Evolutionary conservation across 2,888 invertebrate genomes (phyloP), one percentile per base, ranked within the genome.

Genomic region (Calliopum simillimum): DNA sequence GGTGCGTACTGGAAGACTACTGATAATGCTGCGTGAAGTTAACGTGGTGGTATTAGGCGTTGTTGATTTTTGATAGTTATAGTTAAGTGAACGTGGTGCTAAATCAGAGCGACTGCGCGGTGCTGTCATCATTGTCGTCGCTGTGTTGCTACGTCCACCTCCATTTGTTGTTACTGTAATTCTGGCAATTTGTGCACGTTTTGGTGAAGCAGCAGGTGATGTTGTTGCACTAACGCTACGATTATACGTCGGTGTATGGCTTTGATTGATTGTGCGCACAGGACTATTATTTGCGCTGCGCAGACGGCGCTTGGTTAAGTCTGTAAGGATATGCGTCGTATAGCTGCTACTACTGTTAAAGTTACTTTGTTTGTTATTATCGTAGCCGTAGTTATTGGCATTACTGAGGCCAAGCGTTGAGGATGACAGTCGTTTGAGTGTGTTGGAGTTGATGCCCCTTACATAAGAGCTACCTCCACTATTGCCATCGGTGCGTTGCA

Each of bases 41-140:
- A n/a, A 23, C n/a, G 56, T 19, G 19, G 55, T 14, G 16, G 19
- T 41, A 14, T 44, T 33, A 16, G 46, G 23, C 25, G 69, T 14
- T 44, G 68, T 3, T 41, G 61, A 3, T 41, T 55, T 66, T 51
- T 68, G 58, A 47, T 23, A 33, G 49, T 49, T 25, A 23, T 21
- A 33, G 58, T 69, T 72, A 11, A 70, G 49, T 6, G 69, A 69
- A 1, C 73, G 72, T 21, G 72, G 72, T 19, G 76, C 71, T 46
- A 76, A 65, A 69, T 76, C 76, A 13, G 76, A 76, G 11, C 74
- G 74, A 70, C 76, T 76, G 41, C 76, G 75, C 33, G 33, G n/a
- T n/a, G 73, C 68, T 1, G 70, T 73, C 21, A 55, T 76, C 14
- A 33, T 13, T 33, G 58, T 23, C 16, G 46, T 56, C 25, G 58